Conservation (phyloP, 1,140 invertebrate species). For the Plutomurus gul region DNA sequence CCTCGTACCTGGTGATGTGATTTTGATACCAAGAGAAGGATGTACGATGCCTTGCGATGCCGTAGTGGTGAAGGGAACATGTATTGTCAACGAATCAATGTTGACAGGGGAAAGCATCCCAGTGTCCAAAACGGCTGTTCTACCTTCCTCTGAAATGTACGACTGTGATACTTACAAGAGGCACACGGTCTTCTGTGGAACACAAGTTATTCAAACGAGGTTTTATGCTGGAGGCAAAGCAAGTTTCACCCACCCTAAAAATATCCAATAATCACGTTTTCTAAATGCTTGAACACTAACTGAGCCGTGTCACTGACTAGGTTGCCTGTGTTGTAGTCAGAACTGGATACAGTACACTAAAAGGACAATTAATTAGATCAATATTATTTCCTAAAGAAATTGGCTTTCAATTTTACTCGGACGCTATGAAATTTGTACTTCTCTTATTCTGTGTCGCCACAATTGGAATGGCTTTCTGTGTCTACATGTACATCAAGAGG, state of each 20-base stretch:
- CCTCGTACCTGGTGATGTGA: conserved; percentile 91
- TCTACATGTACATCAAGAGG: conserved; percentile 57
- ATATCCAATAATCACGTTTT: too few relatives aligned
- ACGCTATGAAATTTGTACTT: conserved; percentile 63
- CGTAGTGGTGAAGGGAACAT: conserved; percentile 81
- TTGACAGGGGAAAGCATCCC: conserved; percentile 78
- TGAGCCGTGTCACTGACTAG: background rate
- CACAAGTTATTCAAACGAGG: conserved; percentile 69
- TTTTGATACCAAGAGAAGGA: conserved; percentile 82
- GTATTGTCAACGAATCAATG: conserved; percentile 96
- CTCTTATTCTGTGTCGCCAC: conserved; percentile 61
- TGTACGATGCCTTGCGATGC: conserved; percentile 89
- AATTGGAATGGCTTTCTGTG: conserved; percentile 62
- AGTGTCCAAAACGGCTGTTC: conserved; percentile 67
- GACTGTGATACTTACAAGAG: conserved; percentile 61
- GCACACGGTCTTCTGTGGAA: conserved; percentile 70
- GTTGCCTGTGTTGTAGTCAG: conserved; percentile 62
- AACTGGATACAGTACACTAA: conserved; percentile 66
- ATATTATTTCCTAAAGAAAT: conserved; percentile 67
- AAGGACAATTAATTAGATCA: conserved; percentile 66
- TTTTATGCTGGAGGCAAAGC: conserved; percentile 62
- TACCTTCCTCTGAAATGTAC: conserved; percentile 57
- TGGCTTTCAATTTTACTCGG: conserved; percentile 66
- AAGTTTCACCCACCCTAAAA: background rate
- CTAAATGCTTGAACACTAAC: background rate